Evolutionary conservation across 2,797 vertebrate species (phyloP).

Genomic region (Enteromius argenteus): DNA sequence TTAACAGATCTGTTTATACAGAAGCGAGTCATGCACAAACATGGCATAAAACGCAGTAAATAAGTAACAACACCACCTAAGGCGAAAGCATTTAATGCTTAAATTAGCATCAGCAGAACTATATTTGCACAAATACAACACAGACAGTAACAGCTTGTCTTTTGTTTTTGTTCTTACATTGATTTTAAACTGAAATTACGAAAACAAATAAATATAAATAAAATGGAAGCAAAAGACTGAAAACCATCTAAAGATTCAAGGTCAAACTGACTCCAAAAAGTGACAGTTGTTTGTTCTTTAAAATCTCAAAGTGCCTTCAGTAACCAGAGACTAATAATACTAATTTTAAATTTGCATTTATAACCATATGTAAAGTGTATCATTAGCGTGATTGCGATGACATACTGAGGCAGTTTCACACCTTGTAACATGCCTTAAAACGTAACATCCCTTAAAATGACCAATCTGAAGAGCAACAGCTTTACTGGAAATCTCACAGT

Average conservation of each 20-base stretch:
- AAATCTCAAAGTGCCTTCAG: slow-evolving; percentile 3
- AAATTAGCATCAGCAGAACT: slow-evolving; percentile 43
- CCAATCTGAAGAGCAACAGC: not conserved
- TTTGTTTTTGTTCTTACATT: slow-evolving; percentile 9
- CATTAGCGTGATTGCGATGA: not conserved
- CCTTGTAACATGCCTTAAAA: not conserved
- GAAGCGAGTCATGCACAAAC: slow-evolving; percentile 44
- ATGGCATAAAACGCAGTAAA: slow-evolving; percentile 39
- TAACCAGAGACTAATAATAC: slow-evolving; percentile 2
- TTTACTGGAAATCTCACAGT: not conserved
- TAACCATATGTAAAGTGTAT: not conserved
- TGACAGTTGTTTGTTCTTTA: slow-evolving; percentile 7
- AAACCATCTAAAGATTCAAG: not conserved
- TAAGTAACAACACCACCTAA: slow-evolving; percentile 32
- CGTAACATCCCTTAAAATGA: not conserved
- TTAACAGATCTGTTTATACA: slow-evolving; percentile 49
- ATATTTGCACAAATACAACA: slow-evolving; percentile 13
- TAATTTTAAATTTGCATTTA: not conserved
- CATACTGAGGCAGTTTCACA: not conserved
- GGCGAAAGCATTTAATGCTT: slow-evolving; percentile 21
- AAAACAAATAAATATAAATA: not conserved
- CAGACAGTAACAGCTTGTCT: not conserved
- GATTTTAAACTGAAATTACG: not conserved
- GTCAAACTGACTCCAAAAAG: slow-evolving; percentile 10
- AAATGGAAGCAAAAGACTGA: slow-evolving; percentile 3